These are phyloP conservation scores for Drosophila kanekoi DNA, from an alignment of 2,888 invertebrate species.

Conservation along the genomic window DNA sequence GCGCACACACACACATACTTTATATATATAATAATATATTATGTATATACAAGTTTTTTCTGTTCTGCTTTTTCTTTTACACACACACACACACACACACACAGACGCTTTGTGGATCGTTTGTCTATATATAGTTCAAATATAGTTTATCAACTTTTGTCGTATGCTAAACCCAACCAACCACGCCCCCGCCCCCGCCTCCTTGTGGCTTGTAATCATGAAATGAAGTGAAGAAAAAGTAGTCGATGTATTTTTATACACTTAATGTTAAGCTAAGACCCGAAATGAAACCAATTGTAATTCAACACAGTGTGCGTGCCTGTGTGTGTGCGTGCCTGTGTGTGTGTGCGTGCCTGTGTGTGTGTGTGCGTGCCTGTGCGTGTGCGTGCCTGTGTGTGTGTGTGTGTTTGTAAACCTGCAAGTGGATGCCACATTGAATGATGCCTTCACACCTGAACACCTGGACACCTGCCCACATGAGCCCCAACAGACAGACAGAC, in stretches of 20 bases:
- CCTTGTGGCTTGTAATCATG: conserved; percentile 57
- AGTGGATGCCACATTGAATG: conserved; percentile 9
- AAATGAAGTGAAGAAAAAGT: conserved; percentile 21
- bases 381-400: conserved; percentile 18
- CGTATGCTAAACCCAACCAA: conserved; percentile 14
- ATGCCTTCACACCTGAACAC: conserved; percentile 39
- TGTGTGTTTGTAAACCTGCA: conserved; percentile 12
- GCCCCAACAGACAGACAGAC: conserved; percentile 1
- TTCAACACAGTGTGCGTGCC: neutral
- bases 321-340: neutral
- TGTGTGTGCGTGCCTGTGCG: conserved; percentile 16
- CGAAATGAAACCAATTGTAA: conserved; percentile 34
- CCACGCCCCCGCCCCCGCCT: too few species aligned
- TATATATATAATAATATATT: conserved; percentile 6
- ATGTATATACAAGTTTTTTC: conserved; percentile 26
- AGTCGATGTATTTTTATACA: conserved; percentile 73
- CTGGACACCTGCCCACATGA: conserved; percentile 25
- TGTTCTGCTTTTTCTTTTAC: conserved; percentile 17
- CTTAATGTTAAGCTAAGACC: conserved; percentile 66
- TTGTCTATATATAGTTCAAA: conserved; percentile 26
- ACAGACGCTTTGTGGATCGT: conserved; percentile 17
- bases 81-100: conserved; percentile 7
- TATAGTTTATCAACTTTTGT: conserved; percentile 42
- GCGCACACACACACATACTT: neutral
- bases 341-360: neutral